Evolutionary conservation across 1,140 invertebrate genomes (phyloP), one percentile per base, ranked within the genome.

Genomic region (Anagrus nilaparvatae): DNA sequence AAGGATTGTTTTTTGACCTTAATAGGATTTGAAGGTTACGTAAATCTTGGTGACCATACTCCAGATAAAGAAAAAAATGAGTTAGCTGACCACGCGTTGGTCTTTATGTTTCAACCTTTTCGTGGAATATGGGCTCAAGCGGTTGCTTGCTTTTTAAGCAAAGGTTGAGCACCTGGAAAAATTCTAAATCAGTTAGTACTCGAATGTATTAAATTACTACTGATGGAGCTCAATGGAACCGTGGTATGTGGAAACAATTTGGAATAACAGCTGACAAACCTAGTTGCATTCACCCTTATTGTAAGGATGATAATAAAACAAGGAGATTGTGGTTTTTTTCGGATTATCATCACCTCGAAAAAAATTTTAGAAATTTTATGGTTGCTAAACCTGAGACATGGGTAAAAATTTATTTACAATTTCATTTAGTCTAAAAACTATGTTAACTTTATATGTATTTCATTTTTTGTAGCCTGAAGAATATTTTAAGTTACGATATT

Each of bases 21-120:
- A n/a, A n/a, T 47, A 31, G 14, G 43, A 28, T 45, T 52, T 10
- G 31, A 37, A 28, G 44, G 49, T 9, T 56, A 55, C 19, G 43
- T 43, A 6, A 35, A 56, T 45, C 39, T 58, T 6, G 54, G 57
- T 0, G 18, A 50, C 12, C 44, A 53, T 27, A 58, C 55, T 12
- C 47, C 52, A 35, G 8, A 48, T 3, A 9, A 49, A 24, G 37
- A 54, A 36, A 41, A 41, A 42, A 46, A 47, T 25, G 35, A 30
- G 28, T 38, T 28, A 43, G 54, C 44, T 19, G 51, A 59, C 38
- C 57, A 58, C 43, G 55, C 46, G 3, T 20, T 55, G 6, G 53
- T 58, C 1, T 31, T 59, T 1, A 53, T 58, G 53, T 57, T 52
- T 38, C 56, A 59, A 35, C 52, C 51, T 20, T 57, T 57, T 39